Evolutionary conservation across 2,113 vertebrate species (phyloP).

Genomic region (Pseudolaguvia tuberculata): DNA sequence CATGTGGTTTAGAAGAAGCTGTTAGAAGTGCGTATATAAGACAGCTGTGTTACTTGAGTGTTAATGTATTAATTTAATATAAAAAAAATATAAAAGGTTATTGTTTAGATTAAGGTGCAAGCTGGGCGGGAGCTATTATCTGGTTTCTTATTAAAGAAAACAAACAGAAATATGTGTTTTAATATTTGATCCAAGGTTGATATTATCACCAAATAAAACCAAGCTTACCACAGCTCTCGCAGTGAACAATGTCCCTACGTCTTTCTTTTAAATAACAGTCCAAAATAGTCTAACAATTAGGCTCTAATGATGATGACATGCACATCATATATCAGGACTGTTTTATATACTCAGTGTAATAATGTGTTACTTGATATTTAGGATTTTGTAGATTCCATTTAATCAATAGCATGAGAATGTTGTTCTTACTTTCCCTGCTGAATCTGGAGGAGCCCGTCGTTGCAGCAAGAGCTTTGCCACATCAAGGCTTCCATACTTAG

Average conservation of each 20-base stretch:
- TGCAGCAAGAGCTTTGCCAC: constrained; percentile 91
- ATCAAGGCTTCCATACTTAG: constrained; percentile 93
- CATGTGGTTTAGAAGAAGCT: constrained; percentile 46
- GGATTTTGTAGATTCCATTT: neutral
- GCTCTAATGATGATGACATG: constrained; percentile 1
- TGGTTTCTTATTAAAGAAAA: constrained; percentile 46
- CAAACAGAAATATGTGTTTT: constrained; percentile 40
- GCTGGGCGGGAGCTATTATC: constrained; percentile 30
- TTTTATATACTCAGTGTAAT: neutral
- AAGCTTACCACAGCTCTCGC: constrained; percentile 53
- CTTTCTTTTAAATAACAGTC: constrained; percentile 44
- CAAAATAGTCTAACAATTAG: constrained; percentile 34
- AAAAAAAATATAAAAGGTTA: constrained; percentile 24
- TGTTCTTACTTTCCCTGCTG: constrained; percentile 83
- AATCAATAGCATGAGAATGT: neutral
- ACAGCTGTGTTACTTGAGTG: constrained; percentile 39
- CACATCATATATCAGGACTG: neutral
- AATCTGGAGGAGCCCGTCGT: constrained; percentile 80
- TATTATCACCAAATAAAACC: constrained; percentile 35
- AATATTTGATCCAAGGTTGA: constrained; percentile 45
- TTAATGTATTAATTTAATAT: constrained; percentile 32
- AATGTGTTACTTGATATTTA: too few relatives aligned
- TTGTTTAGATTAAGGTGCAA: constrained; percentile 46
- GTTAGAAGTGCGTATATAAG: constrained; percentile 45
- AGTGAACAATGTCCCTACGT: constrained; percentile 53